Evolutionary conservation across 2,888 invertebrate species (phyloP).

Genomic region (Blastobasis lacticolella): DNA sequence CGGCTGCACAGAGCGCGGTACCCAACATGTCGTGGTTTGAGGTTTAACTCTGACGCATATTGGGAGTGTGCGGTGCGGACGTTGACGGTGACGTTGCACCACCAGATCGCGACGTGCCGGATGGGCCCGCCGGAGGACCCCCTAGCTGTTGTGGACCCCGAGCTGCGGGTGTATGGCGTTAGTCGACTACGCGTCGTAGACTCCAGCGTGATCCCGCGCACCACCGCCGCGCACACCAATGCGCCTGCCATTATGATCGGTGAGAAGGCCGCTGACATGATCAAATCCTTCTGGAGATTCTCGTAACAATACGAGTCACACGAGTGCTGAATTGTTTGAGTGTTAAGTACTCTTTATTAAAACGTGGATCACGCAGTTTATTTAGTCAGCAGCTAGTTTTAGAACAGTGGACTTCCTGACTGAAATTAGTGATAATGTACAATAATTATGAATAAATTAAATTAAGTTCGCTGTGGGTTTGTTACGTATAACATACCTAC

Average conservation of each 20-base stretch:
- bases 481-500: too few species aligned
- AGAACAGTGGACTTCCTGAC: too few species aligned
- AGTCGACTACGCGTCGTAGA: conserved; percentile 65
- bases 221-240: conserved; percentile 71
- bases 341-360: not conserved
- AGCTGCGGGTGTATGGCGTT: conserved; percentile 65
- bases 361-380: too few species aligned
- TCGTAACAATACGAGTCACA: not conserved
- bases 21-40: conserved; percentile 71
- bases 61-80: conserved; percentile 79
- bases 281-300: conserved; percentile 56
- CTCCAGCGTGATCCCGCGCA: conserved; percentile 70
- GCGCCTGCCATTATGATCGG: conserved; percentile 74
- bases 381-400: too few species aligned
- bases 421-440: too few species aligned
- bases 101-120: conserved; percentile 78
- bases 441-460: too few species aligned
- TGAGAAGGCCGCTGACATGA: conserved; percentile 73
- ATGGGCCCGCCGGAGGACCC: conserved; percentile 78
- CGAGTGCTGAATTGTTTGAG: not conserved
- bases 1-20: conserved; percentile 67
- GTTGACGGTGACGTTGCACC: conserved; percentile 76
- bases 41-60: conserved; percentile 74
- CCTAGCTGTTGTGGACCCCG: conserved; percentile 77
- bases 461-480: too few species aligned